phyloP scores from a whole-genome alignment of 2,888 invertebrate species.

The Drosophila paranaensis region DNA sequence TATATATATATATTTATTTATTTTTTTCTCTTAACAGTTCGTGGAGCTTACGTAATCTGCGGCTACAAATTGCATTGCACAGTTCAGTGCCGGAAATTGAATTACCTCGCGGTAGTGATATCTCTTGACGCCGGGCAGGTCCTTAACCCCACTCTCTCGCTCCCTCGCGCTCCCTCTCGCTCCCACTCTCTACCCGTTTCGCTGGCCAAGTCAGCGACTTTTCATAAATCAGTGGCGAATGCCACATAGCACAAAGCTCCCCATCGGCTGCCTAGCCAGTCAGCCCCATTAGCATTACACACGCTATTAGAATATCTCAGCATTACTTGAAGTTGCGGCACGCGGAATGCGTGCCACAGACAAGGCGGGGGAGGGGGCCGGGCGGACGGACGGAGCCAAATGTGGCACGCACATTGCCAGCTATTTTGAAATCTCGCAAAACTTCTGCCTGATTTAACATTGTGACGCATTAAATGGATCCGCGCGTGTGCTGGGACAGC shows the following conservation, averaged over 20 bases:
- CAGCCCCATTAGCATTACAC: constrained; percentile 77
- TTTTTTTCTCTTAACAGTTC: not conserved
- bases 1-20: not conserved
- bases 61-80: constrained; percentile 51
- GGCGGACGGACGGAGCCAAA: not conserved
- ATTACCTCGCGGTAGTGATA: constrained; percentile 23
- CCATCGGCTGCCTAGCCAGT: constrained; percentile 20
- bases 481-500: not conserved
- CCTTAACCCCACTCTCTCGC: constrained; percentile 7
- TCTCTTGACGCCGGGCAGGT: not conserved
- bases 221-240: constrained; percentile 70
- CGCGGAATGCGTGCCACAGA: constrained; percentile 27
- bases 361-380: not conserved
- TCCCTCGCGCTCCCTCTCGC: not conserved
- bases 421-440: constrained; percentile 71
- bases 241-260: constrained; percentile 34
- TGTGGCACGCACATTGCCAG: constrained; percentile 58
- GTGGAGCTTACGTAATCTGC: constrained; percentile 30
- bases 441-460: constrained; percentile 76
- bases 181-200: constrained; percentile 5
- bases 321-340: constrained; percentile 58
- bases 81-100: constrained; percentile 40
- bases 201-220: constrained; percentile 31
- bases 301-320: constrained; percentile 77
- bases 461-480: constrained; percentile 50